Evolutionary conservation across 2,797 vertebrate species (phyloP).

Genomic region (Fistularia commersonii): DNA sequence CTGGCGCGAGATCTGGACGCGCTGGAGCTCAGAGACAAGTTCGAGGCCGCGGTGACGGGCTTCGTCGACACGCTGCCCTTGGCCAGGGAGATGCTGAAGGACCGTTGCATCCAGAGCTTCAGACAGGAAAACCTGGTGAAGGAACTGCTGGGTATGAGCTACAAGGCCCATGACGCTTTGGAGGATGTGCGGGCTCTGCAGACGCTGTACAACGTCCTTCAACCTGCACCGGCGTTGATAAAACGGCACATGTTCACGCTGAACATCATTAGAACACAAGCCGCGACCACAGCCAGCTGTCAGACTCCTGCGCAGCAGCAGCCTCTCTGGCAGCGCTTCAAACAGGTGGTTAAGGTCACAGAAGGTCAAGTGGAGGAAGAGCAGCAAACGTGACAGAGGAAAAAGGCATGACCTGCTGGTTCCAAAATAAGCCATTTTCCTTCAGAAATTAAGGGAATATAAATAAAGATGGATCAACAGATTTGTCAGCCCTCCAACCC

Average conservation of each 20-base stretch:
- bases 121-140: constrained; percentile 70
- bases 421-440: too few relatives aligned
- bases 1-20: constrained; percentile 59
- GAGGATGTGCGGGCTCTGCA: constrained; percentile 72
- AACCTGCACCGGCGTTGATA: constrained; percentile 54
- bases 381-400: too few relatives aligned
- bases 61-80: constrained; percentile 70
- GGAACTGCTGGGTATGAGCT: constrained; percentile 64
- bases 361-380: too few relatives aligned
- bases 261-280: constrained; percentile 22
- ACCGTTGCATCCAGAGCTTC: constrained; percentile 57
- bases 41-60: constrained; percentile 52
- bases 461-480: too few relatives aligned
- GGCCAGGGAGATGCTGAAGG: constrained; percentile 62
- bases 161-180: constrained; percentile 73
- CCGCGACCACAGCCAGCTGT: constrained; percentile 7
- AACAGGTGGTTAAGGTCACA: constrained; percentile 9
- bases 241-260: constrained; percentile 57
- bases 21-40: constrained; percentile 52
- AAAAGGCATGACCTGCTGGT: too few relatives aligned
- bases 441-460: too few relatives aligned
- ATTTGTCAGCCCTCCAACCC: too few relatives aligned
- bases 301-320: constrained; percentile 15
- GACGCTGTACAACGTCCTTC: constrained; percentile 56
- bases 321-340: constrained; percentile 34